phyloP scores from a whole-genome alignment of 1,140 invertebrate species.

The Dendroctonus ponderosae region DNA sequence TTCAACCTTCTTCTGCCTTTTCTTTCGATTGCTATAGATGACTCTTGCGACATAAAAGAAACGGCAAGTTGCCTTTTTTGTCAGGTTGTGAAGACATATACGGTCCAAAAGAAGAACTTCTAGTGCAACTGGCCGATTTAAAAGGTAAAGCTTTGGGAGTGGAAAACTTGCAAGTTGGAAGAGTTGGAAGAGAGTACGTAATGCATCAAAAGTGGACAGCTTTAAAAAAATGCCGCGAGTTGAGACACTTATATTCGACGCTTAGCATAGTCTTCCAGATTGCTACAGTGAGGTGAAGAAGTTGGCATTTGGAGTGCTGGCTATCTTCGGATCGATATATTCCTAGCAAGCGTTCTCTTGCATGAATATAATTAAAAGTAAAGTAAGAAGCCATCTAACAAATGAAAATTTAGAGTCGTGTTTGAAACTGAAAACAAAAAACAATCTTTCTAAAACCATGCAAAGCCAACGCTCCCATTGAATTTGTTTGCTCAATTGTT shows the following conservation, averaged over 20 bases:
- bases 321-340: constrained; percentile 41
- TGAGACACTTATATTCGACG: constrained; percentile 40
- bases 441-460: constrained; percentile 13
- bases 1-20: no score
- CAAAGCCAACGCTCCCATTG: constrained; percentile 38
- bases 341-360: constrained; percentile 41
- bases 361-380: constrained; percentile 43
- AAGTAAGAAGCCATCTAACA: constrained; percentile 43
- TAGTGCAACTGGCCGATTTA: no score
- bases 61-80: no score
- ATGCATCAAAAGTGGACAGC: constrained; percentile 39
- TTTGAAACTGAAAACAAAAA: constrained; percentile 40
- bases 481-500: not conserved
- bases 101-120: no score
- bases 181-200: constrained; percentile 39
- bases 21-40: no score
- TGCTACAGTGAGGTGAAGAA: constrained; percentile 42
- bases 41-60: no score
- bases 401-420: constrained; percentile 39
- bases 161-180: constrained; percentile 34
- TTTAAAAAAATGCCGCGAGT: constrained; percentile 37
- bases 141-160: constrained; percentile 30
- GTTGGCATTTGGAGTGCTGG: constrained; percentile 39
- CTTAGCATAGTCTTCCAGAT: constrained; percentile 42
- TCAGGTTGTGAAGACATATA: no score